These are phyloP conservation scores for Rhamphomyia laevipes DNA, from an alignment of 2,888 invertebrate genomes.

Conservation along the genomic window DNA sequence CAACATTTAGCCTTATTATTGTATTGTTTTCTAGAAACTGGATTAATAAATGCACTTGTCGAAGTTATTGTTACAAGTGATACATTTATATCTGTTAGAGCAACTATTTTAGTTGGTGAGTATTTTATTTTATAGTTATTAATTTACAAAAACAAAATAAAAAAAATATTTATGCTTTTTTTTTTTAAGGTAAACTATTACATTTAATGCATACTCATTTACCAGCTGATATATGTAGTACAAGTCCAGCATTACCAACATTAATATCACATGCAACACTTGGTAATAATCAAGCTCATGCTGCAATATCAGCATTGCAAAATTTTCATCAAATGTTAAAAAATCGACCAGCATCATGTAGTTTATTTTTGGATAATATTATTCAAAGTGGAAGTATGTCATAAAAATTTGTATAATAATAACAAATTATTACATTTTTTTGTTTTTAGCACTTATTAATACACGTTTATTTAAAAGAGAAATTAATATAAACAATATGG, in stretches of 20 bases:
- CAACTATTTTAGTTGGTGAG: constrained; percentile 72
- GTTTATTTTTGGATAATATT: constrained; percentile 71
- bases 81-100: constrained; percentile 79
- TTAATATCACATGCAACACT: constrained; percentile 67
- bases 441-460: constrained; percentile 29
- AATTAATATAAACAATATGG: constrained; percentile 22
- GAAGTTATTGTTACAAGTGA: constrained; percentile 87
- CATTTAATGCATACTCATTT: constrained; percentile 76
- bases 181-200: constrained; percentile 57
- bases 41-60: constrained; percentile 76
- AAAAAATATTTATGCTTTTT: constrained; percentile 3
- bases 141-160: constrained; percentile 5
- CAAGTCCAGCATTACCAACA: constrained; percentile 72
- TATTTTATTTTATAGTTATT: neutral
- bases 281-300: constrained; percentile 68
- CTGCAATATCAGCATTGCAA: constrained; percentile 69
- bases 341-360: constrained; percentile 67
- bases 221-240: constrained; percentile 75
- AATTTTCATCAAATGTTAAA: constrained; percentile 70
- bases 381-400: constrained; percentile 44
- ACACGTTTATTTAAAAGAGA: constrained; percentile 36
- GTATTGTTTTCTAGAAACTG: constrained; percentile 77
- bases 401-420: neutral
- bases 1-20: constrained; percentile 82
- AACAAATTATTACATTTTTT: neutral